Evolutionary conservation across 2,113 vertebrate species (phyloP), one percentile per base, ranked within the genome.

Genomic region (Platysternon megacephalum): DNA sequence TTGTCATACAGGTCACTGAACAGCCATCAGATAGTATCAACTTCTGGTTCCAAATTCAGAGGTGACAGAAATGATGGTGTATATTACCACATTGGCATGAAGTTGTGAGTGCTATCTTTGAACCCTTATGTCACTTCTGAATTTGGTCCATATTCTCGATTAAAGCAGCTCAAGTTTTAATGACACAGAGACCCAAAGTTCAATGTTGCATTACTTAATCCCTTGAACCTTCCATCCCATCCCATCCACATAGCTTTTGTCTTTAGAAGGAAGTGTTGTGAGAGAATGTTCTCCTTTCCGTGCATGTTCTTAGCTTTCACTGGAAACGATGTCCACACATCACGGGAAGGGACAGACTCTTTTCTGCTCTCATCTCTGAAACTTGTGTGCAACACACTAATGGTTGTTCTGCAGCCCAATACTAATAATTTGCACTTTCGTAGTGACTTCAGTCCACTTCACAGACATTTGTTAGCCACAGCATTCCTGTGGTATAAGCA

Each of bases 221-320:
- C 42, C 83, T 12, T 94, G 79, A 92, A 85, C 79, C 29, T 5
- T 72, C 65, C 1, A 10, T 88, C 42, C 90, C 90, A 94, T 44
- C 11, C 74, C 74, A 93, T 96, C 51, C 48, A 55, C 3, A 91
- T 90, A 82, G 84, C 46, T 93, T 94, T 79, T 2, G 3, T 19
- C 91, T 96, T 95, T 88, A 91, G 74, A 82, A 92, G n/a, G 89
- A 82, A n/a, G 92, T 92, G 51, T 90, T 91, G 51, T 1, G 3
- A 86, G 74, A 93, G 79, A 68, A 26, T 84, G 49, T 88, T 46
- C n/a, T 96, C 76, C 42, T 24, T 91, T 86, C 87, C 61, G 7
- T 19, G 32, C 52, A 86, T 28, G 44, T 82, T 86, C 53, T 84
- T 89, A 84, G 65, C 32, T 88, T 95, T 94, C 91, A 68, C 74